Evolutionary conservation across 1,140 invertebrate species (phyloP).

Genomic region (Drosophila serrata): DNA sequence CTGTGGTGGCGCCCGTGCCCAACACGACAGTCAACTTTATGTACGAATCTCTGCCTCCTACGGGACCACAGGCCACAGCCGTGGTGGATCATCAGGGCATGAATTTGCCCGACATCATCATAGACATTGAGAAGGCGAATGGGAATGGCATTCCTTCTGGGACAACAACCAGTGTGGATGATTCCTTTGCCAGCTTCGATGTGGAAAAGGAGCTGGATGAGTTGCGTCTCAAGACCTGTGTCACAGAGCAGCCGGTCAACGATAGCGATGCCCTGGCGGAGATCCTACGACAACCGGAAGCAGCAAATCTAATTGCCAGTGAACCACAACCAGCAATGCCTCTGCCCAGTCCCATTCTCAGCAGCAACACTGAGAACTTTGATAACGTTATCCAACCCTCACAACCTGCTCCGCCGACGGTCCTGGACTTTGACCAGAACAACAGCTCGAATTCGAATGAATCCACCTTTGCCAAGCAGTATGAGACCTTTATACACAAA

Average conservation of each 20-base stretch:
- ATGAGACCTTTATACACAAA: constrained; percentile 80
- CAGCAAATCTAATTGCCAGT: not conserved
- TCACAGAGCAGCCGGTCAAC: constrained; percentile 6
- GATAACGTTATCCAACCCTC: not conserved
- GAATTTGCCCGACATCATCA: constrained; percentile 82
- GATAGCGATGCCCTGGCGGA: constrained; percentile 58
- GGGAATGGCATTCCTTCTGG: not conserved
- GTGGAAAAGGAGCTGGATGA: constrained; percentile 83
- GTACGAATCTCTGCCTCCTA: constrained; percentile 64
- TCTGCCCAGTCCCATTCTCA: constrained; percentile 34
- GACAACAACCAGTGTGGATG: constrained; percentile 30
- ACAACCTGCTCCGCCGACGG: not conserved
- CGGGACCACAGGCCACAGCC: constrained; percentile 53
- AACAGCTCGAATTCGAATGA: constrained; percentile 73
- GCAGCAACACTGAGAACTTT: constrained; percentile 2
- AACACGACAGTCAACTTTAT: constrained; percentile 45
- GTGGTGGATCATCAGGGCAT: constrained; percentile 58
- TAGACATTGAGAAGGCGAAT: constrained; percentile 76
- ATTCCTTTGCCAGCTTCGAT: constrained; percentile 75
- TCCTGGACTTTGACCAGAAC: constrained; percentile 62
- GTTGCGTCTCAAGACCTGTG: constrained; percentile 61
- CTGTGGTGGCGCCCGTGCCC: constrained; percentile 54
- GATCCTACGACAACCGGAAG: constrained; percentile 45
- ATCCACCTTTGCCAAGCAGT: constrained; percentile 78
- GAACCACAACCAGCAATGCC: not conserved